These are phyloP conservation scores for Aulostomus chinensis DNA, from an alignment of 2,797 vertebrate genomes.

Conservation along the genomic window DNA sequence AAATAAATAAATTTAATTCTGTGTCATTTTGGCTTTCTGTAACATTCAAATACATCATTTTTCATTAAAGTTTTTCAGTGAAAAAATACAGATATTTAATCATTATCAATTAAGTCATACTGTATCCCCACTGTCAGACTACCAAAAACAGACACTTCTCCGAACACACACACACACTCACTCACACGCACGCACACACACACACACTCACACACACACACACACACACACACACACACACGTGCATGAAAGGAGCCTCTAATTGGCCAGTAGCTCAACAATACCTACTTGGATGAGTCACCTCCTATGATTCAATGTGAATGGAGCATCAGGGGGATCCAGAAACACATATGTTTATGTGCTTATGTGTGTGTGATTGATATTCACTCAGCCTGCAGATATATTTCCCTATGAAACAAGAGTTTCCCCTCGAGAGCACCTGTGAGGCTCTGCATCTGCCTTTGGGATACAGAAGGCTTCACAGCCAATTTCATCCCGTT, in stretches of 20 bases:
- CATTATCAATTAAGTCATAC: too few relatives aligned
- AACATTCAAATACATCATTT: too few relatives aligned
- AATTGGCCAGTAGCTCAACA: slow-evolving; percentile 55
- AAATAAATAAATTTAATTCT: too few relatives aligned
- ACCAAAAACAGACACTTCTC: too few relatives aligned
- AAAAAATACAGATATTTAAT: too few relatives aligned
- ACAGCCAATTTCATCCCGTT: slow-evolving; percentile 23
- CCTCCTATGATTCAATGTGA: slow-evolving; percentile 62
- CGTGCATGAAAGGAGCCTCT: slow-evolving; percentile 38
- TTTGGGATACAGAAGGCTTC: slow-evolving; percentile 20
- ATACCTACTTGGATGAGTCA: slow-evolving; percentile 65
- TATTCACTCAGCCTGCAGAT: slow-evolving; percentile 50
- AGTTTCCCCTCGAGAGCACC: slow-evolving; percentile 47
- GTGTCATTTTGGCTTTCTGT: too few relatives aligned
- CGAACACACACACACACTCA: background rate
- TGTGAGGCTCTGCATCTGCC: slow-evolving; percentile 38
- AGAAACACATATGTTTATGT: slow-evolving; percentile 25
- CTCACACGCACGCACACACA: background rate
- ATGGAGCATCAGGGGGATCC: slow-evolving; percentile 47
- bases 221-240: slow-evolving; percentile 10
- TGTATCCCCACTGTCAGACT: too few relatives aligned
- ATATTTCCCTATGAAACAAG: slow-evolving; percentile 61
- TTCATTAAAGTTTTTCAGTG: too few relatives aligned
- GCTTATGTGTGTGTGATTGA: slow-evolving; percentile 38
- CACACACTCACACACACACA: slow-evolving; percentile 8